Base-by-base conservation (phyloP, 2,797 vertebrate species). In the Peromyscus aztecus region DNA sequence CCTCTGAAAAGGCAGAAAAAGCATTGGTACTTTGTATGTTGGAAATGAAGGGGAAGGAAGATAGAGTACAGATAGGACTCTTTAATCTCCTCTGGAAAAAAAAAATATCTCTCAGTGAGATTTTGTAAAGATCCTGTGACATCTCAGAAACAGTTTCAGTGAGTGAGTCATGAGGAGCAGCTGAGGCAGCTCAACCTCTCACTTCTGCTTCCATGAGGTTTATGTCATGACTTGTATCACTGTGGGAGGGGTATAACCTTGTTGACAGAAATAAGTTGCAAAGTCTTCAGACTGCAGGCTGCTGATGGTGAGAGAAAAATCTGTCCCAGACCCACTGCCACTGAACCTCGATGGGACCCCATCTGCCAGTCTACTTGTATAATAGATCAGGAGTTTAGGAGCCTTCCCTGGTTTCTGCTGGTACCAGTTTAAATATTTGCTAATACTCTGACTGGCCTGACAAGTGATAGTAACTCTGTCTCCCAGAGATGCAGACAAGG, bases 341-440 rank as follows among this genome's bases (percentile, higher is more conserved):
- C 63, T 88, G 75, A 88, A 73, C 31, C 73, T 86, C 0, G n/a
- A 31, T 31, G 43, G 82, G 24, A 90, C 27, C 1, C 82, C 43
- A 34, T 24, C 5, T 13, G 0, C 0, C 16, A n/a, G 21, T 0
- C 0, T 19, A 4, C 8, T 34, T 24, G 17, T n/a, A 0, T 0
- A 0, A n/a, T 49, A 93, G 16, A 88, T 81, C 11, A 81, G 63
- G 16, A 0, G 23, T 2, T 31, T 17, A 34, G 34, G 52, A 27
- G 31, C 0, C 4, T 34, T 13, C 6, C 52, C 76, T 73, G 40
- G 61, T 43, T 37, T 75, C 16, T 76, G 69, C 3, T 71, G 43
- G 3, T 21, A 83, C 57, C 87, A 94, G 1, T 0, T 0, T 75
- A 83, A n/a, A 2, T 2, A 0, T 0, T 0, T 24, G 4, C 0